Percentiles rank a stretch among this genome's conserved stretches.
Evolutionary conservation across 2,113 vertebrate species (phyloP).

Genomic region (Pardalotus punctatus): DNA sequence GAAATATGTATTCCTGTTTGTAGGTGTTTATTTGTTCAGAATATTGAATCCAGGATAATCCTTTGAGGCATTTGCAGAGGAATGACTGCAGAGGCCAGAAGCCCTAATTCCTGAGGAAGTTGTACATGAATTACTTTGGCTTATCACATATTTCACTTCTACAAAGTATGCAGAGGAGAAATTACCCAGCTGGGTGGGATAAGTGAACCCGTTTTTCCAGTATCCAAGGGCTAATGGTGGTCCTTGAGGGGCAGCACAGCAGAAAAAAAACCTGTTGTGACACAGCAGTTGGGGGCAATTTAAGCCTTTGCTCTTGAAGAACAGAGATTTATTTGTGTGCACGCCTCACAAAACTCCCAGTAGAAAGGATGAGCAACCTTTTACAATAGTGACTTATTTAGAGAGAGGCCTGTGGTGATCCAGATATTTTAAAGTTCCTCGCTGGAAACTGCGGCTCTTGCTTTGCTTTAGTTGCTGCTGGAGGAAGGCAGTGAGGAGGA

Average conservation of each 20-base stretch:
- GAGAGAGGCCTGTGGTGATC: neutral
- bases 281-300: neutral
- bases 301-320: neutral
- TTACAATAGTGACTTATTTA: neutral
- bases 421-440: neutral
- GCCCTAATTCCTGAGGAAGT: neutral
- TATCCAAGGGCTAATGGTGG: neutral
- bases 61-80: slow-evolving; percentile 50
- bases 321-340: neutral
- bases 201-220: slow-evolving; percentile 2
- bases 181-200: neutral
- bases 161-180: neutral
- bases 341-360: neutral
- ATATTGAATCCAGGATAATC: slow-evolving; percentile 59
- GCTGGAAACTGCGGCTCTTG: neutral
- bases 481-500: neutral
- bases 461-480: neutral
- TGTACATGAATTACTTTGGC: neutral
- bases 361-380: neutral
- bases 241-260: neutral
- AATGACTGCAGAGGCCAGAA: slow-evolving; percentile 37
- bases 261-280: neutral
- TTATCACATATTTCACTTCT: slow-evolving; percentile 41
- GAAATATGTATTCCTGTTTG: neutral
- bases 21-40: slow-evolving; percentile 25